Base-by-base conservation (phyloP, 2,113 vertebrate genomes). In the Narcine bancroftii region DNA sequence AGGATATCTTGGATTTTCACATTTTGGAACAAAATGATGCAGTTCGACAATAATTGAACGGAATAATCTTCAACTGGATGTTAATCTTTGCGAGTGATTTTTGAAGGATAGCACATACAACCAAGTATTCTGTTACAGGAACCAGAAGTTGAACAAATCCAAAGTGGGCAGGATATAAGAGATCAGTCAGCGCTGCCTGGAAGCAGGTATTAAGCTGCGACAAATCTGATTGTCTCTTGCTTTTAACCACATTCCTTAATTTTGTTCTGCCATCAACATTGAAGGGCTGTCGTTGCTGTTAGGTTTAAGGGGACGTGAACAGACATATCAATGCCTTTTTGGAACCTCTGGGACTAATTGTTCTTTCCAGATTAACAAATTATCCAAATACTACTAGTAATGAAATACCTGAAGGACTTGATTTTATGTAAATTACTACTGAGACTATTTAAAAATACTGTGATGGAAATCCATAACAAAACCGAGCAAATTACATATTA, bases 71-170 rank as follows among this genome's bases (percentile, higher is more conserved):
- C 21, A 42, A 29, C 2, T 45, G 0, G 7, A 29, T 11, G 21
- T 91, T 29, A 17, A 29, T 19, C 29, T 91, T 69, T 21, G 24
- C 87, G 42, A 63, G n/a, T 87, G 33, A 87, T 89, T 15, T 87
- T 87, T 63, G 85, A 65, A 19, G 39, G 85, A 24, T 24, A 36
- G 39, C 39, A 39, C 60, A 3, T 29, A 91, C 42, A 4, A 69
- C 60, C 45, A 45, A 66, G 42, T 15, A 24, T 1, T 69, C 42
- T 91, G 24, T 69, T 91, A 47, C 26, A 91, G 89, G 89, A 91
- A 69, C 65, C 89, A 91, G 42, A 91, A 91, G 42, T 29, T 24
- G 89, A 91, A 26, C 63, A 91, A 65, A 91, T 29, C 42, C 39
- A 42, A 91, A 71, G 39, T 71, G 65, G 42, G 24, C 89, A 91